Conservation (phyloP, 2,113 vertebrate species). For the Cebus imitator region DNA sequence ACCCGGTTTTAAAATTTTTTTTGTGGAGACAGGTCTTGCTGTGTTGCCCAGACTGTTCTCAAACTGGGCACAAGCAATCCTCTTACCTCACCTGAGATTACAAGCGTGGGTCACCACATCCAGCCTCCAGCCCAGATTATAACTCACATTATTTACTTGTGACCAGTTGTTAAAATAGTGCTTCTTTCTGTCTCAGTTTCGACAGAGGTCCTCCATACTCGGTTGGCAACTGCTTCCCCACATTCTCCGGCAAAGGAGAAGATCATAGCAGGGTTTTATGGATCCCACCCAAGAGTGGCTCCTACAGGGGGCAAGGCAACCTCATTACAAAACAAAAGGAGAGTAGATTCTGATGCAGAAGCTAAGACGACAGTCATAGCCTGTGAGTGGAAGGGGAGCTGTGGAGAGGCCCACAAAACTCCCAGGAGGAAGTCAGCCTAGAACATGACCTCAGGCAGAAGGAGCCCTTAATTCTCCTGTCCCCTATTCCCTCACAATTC, state of each 20-base stretch:
- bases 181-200: neutral
- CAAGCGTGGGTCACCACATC: too few species aligned
- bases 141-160: neutral
- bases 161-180: neutral
- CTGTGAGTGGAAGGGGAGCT: neutral
- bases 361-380: neutral
- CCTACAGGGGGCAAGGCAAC: neutral
- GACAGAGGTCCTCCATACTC: neutral
- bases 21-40: neutral
- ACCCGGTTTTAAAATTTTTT: neutral
- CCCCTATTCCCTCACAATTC: neutral
- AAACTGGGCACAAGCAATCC: neutral
- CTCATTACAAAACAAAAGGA: neutral
- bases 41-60: neutral
- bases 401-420: neutral
- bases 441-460: neutral
- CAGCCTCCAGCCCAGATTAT: neutral
- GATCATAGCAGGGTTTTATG: neutral
- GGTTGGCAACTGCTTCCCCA: neutral
- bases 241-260: neutral
- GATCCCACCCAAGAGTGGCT: neutral
- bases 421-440: neutral
- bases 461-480: neutral
- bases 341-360: neutral
- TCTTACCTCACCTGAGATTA: neutral